Evolutionary conservation across 2,113 vertebrate genomes (phyloP).

Genomic region (Oncorhynchus gorbuscha): DNA sequence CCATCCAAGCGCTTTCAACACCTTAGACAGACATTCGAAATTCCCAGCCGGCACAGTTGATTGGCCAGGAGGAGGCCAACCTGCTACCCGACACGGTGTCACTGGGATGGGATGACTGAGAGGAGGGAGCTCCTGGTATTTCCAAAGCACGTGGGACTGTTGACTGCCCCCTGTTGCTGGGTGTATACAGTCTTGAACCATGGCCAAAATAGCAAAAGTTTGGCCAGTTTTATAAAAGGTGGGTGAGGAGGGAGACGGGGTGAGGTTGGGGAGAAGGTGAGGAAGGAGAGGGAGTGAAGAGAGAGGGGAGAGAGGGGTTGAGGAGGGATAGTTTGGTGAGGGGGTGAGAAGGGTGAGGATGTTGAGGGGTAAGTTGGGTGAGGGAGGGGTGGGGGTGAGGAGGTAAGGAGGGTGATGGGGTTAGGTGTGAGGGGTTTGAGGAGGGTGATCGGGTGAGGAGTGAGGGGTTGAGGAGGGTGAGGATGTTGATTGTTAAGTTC

Average conservation of each 20-base stretch:
- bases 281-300: no score
- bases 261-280: no score
- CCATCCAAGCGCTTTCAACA: not conserved
- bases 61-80: slow-evolving; percentile 33
- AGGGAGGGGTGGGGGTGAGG: no score
- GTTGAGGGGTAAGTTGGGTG: no score
- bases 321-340: not conserved
- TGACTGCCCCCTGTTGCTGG: slow-evolving; percentile 31
- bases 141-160: slow-evolving; percentile 36
- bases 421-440: no score
- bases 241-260: not conserved
- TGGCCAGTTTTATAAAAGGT: not conserved
- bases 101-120: slow-evolving; percentile 27
- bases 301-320: not conserved
- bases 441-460: no score
- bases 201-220: slow-evolving; percentile 17
- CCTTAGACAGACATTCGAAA: slow-evolving; percentile 34
- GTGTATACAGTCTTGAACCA: slow-evolving; percentile 14
- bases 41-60: slow-evolving; percentile 29
- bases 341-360: no score
- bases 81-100: slow-evolving; percentile 36
- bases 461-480: no score
- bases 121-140: slow-evolving; percentile 33
- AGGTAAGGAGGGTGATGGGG: no score
- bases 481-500: no score